These are phyloP conservation scores for Todiramphus chloris DNA, from an alignment of 2,113 vertebrate species.

Conservation along the genomic window DNA sequence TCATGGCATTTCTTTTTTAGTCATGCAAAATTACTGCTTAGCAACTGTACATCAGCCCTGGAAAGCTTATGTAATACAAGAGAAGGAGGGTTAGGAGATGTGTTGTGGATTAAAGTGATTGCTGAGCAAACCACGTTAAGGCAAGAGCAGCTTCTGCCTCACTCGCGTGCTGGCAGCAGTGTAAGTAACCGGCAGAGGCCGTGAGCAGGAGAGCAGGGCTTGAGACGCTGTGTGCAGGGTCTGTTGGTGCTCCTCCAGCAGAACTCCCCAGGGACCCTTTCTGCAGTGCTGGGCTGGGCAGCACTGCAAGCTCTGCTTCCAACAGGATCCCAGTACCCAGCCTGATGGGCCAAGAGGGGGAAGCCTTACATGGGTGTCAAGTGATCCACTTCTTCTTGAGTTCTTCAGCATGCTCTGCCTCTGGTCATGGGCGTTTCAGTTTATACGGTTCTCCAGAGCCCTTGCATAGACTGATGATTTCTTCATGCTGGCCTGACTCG, in stretches of 20 bases:
- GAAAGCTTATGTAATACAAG: neutral
- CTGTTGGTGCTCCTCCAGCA: neutral
- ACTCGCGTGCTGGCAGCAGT: neutral
- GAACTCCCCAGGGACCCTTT: neutral
- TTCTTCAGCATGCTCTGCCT: neutral
- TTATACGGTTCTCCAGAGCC: neutral
- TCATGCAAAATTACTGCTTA: constrained; percentile 27
- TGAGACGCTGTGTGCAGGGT: neutral
- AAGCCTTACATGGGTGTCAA: rapidly evolving
- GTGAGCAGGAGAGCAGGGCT: rapidly evolving
- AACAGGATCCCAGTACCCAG: rapidly evolving
- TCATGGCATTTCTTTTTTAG: constrained; percentile 26
- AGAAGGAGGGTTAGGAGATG: neutral
- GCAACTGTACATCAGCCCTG: neutral
- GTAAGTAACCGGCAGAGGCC: too few species aligned
- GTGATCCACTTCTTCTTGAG: neutral
- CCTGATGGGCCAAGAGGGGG: neutral
- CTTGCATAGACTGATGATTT: neutral
- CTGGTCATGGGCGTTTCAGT: neutral
- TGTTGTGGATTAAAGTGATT: neutral
- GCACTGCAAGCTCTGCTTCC: neutral
- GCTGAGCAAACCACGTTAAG: neutral
- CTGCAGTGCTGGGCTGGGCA: rapidly evolving
- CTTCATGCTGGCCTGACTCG: neutral
- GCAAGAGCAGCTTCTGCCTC: neutral